Conservation (phyloP, 1,140 invertebrate species). For the Aphis craccivora region DNA sequence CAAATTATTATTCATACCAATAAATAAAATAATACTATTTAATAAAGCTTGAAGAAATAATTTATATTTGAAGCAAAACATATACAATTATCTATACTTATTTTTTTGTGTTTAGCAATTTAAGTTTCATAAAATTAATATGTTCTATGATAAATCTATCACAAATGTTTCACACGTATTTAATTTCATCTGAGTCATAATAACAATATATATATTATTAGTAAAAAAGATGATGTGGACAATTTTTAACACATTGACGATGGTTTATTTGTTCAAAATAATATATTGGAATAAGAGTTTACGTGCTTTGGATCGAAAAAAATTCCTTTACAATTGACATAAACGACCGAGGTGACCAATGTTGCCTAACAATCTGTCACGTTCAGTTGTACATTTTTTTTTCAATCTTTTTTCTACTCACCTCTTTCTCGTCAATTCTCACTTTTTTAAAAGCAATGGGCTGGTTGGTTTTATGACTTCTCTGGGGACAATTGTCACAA, state of each 20-base stretch:
- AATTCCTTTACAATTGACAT: slow-evolving; percentile 12
- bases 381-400: slow-evolving; percentile 37
- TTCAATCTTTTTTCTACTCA: neutral
- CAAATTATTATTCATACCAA: neutral
- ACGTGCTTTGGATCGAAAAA: slow-evolving; percentile 38
- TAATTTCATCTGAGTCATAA: neutral
- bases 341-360: slow-evolving; percentile 26
- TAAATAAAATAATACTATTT: neutral
- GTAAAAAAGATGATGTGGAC: neutral
- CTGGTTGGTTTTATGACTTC: slow-evolving; percentile 15
- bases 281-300: slow-evolving; percentile 15
- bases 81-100: neutral
- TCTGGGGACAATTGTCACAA: neutral
- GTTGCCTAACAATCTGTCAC: slow-evolving; percentile 40
- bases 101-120: neutral
- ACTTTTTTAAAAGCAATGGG: neutral
- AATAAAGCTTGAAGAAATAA: neutral
- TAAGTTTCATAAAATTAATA: too few relatives aligned
- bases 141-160: neutral
- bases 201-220: neutral
- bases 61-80: neutral
- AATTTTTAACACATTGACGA: neutral
- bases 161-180: neutral
- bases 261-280: slow-evolving; percentile 2
- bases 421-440: neutral